Percentiles rank a stretch among this genome's conserved stretches.
Evolutionary conservation across 2,888 invertebrate genomes (phyloP).

Genomic region (Laspeyria flexula): DNA sequence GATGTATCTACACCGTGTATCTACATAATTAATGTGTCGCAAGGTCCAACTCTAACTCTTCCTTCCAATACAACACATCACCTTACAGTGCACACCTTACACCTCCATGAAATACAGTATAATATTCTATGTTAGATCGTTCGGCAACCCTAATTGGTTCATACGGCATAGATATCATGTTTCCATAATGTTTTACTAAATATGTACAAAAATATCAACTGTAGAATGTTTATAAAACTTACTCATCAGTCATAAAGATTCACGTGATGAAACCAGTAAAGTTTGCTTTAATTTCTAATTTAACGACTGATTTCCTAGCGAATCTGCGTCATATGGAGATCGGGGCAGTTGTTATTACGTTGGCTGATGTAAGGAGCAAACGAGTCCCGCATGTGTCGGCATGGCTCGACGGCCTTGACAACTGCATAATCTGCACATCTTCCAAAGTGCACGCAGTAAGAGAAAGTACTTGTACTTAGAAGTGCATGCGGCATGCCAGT

Average conservation of each 20-base stretch:
- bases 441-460: constrained; percentile 17
- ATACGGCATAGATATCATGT: background rate
- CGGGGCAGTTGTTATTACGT: constrained; percentile 32
- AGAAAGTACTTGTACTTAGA: constrained; percentile 25
- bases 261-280: constrained; percentile 42
- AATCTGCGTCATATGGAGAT: constrained; percentile 55
- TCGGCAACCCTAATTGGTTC: too few relatives aligned
- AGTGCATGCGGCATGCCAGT: background rate
- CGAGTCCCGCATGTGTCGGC: constrained; percentile 41
- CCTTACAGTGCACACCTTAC: too few relatives aligned
- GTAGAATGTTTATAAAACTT: constrained; percentile 26
- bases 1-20: too few relatives aligned
- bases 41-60: too few relatives aligned
- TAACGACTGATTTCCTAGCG: constrained; percentile 64
- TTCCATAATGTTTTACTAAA: background rate
- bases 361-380: constrained; percentile 40
- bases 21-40: too few relatives aligned
- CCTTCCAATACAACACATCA: too few relatives aligned
- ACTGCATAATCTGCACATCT: constrained; percentile 26
- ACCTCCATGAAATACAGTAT: too few relatives aligned
- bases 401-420: constrained; percentile 44
- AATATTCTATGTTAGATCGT: too few relatives aligned
- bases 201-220: constrained; percentile 1
- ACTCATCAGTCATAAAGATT: constrained; percentile 39
- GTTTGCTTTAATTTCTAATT: constrained; percentile 52